Evolutionary conservation across 2,113 vertebrate genomes (phyloP).

Genomic region (Felis catus): DNA sequence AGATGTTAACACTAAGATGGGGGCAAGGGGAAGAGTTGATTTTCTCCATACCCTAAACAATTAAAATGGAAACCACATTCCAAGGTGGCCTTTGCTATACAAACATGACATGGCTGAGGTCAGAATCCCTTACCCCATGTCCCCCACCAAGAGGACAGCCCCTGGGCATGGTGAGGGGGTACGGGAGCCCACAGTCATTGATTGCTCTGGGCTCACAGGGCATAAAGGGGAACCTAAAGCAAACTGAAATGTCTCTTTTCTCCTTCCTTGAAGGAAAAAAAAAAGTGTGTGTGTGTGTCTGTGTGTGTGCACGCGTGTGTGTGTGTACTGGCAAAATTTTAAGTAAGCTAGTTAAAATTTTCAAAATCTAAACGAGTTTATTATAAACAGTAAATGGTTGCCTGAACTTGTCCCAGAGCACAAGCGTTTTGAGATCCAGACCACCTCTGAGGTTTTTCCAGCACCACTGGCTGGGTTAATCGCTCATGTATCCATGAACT

Average conservation of each 20-base stretch:
- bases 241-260: not conserved
- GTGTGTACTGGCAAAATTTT: not conserved
- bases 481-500: not conserved
- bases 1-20: not conserved
- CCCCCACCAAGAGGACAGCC: not conserved
- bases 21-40: not conserved
- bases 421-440: not conserved
- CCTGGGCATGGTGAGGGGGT: not conserved
- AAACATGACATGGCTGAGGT: not conserved
- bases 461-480: not conserved
- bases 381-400: not conserved
- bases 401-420: not conserved
- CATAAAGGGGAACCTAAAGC: not conserved
- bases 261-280: not conserved
- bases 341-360: not conserved
- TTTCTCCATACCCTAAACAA: not conserved
- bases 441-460: not conserved
- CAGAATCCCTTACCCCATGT: accelerated
- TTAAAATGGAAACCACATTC: not conserved
- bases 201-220: not conserved
- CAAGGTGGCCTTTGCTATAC: not conserved
- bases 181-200: accelerated
- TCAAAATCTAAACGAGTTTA: not conserved
- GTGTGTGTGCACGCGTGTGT: accelerated
- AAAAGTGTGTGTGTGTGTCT: not conserved